These are phyloP conservation scores for Equus quagga DNA, from an alignment of 2,113 vertebrate species.

Conservation along the genomic window DNA sequence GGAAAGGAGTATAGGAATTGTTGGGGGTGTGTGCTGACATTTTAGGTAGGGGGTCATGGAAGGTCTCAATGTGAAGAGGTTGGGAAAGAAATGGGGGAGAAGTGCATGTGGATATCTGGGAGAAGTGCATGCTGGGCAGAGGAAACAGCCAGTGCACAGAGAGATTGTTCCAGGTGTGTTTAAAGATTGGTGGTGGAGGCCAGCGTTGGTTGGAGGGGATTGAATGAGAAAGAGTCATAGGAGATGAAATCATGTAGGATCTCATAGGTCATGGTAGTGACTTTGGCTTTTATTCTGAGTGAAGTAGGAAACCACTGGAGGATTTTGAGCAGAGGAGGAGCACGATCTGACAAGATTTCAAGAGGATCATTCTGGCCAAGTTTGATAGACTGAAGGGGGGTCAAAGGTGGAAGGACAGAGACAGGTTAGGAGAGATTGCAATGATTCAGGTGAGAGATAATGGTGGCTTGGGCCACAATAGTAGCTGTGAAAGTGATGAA, in stretches of 20 bases:
- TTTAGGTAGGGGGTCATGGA: background rate
- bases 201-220: background rate
- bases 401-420: background rate
- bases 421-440: background rate
- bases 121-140: background rate
- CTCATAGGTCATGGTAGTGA: background rate
- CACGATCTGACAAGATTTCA: background rate
- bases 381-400: background rate
- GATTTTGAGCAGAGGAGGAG: background rate
- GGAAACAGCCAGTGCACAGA: background rate
- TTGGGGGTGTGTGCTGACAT: background rate
- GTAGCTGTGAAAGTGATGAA: background rate
- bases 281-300: background rate
- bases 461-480: background rate
- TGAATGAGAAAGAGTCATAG: background rate
- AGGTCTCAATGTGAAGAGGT: background rate
- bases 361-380: background rate
- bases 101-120: no score
- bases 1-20: background rate
- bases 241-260: background rate
- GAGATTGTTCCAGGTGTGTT: background rate
- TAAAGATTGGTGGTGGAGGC: background rate
- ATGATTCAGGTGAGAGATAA: background rate
- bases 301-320: background rate
- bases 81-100: background rate